Evolutionary conservation across 2,113 vertebrate genomes (phyloP).

Genomic region (Microcebus murinus): DNA sequence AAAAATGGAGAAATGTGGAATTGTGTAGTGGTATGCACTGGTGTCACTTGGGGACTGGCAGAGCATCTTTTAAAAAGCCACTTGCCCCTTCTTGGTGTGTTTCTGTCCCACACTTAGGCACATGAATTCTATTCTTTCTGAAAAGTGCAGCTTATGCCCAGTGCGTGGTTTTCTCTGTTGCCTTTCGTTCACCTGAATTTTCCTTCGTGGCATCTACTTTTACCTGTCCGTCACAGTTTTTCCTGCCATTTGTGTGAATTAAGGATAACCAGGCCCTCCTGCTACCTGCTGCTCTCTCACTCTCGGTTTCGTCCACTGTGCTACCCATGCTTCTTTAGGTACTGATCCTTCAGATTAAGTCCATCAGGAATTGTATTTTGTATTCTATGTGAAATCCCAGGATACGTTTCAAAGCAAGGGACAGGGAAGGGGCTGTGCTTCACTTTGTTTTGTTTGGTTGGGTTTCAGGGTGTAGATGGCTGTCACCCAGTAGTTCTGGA

Average conservation of each 20-base stretch:
- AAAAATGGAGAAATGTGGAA: not conserved
- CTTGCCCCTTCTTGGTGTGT: not conserved
- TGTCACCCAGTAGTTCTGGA: not conserved
- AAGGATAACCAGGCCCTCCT: not conserved
- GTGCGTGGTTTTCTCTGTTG: accelerated
- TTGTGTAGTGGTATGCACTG: accelerated
- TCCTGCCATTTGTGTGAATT: not conserved
- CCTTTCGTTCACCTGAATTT: too few relatives aligned
- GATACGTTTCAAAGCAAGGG: not conserved
- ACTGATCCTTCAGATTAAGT: not conserved
- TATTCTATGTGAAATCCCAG: not conserved
- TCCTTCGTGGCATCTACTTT: accelerated
- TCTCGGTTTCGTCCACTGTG: not conserved
- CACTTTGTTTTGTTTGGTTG: not conserved
- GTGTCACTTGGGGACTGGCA: not conserved
- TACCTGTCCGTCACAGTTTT: accelerated
- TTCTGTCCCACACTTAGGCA: not conserved
- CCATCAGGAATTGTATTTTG: not conserved
- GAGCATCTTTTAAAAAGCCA: not conserved
- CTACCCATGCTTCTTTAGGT: too few relatives aligned
- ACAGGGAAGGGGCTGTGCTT: not conserved
- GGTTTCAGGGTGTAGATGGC: not conserved
- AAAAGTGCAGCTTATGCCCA: not conserved
- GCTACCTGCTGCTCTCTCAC: not conserved
- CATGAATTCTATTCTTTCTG: not conserved